Base-by-base conservation (phyloP, 2,113 vertebrate genomes). In the Campylomormyrus tamandua region DNA sequence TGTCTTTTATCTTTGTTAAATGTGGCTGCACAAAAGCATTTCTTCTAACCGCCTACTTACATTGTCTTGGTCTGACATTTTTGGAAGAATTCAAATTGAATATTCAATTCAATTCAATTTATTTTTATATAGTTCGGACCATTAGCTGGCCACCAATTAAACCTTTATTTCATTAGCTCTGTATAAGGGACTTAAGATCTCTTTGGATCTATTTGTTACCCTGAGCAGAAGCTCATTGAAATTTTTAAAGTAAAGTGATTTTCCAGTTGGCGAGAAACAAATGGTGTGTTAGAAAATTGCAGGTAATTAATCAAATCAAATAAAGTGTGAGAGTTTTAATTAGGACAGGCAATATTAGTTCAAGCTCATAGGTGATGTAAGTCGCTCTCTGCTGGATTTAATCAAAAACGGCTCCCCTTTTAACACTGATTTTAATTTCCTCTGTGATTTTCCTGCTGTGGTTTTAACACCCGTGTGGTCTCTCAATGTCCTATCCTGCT, bases 281-380 rank as follows among this genome's bases (percentile, higher is more conserved):
- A 52, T 49, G 62, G 31, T 10, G 88, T 31, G 27, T 89, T 27
- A 50, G 74, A 89, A 83, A 89, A 89, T 53, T 17, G 35, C 74
- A 89, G 74, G 27, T 39, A 89, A 50, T 52, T 52, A 83, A 89
- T 53, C 70, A 80, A 89, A 48, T 80, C 6, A 83, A 89, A 42
- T 66, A 66, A 70, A 89, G 70, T 11, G 50, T 89, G 74, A 53
- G 48, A 89, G 31, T 56, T 80, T 89, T 89, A 56, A 89, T 89
- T 83, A 89, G 88, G 88, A 83, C 48, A 89, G 74, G n/a, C 48
- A 49, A 83, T 80, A 83, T 89, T 83, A 83, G 49, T 83, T 53
- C n/a, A 89, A 35, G 88, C 66, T 24, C 70, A 52, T 89, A 83
- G 88, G 48, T 77, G 88, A 89, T 48, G 74, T 58, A 80, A 89